Percentiles rank a stretch among this genome's conserved stretches.
Conservation (phyloP, 2,113 vertebrate genomes). For the Oreochromis aureus region DNA sequence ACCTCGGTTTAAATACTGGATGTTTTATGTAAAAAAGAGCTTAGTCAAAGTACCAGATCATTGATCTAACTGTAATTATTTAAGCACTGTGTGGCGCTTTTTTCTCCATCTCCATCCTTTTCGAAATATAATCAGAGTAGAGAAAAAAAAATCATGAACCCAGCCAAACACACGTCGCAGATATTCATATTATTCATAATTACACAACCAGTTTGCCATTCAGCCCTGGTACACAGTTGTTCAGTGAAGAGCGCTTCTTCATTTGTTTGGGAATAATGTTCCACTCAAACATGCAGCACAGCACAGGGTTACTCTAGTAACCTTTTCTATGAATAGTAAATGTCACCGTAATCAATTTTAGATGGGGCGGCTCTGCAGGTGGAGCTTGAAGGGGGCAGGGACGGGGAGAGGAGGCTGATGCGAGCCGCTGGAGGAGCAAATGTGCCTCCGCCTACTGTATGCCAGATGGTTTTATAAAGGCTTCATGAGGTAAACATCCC, state of each 20-base stretch:
- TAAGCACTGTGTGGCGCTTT: neutral
- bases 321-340: conserved; percentile 64
- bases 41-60: neutral
- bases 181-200: conserved; percentile 30
- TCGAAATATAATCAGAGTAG: neutral
- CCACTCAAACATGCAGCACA: conserved; percentile 38
- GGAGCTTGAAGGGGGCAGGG: conserved; percentile 12
- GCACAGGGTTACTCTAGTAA: conserved; percentile 51
- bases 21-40: neutral
- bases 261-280: conserved; percentile 52
- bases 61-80: neutral
- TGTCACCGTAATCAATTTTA: conserved; percentile 68
- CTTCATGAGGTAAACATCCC: neutral
- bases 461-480: neutral
- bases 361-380: conserved; percentile 54
- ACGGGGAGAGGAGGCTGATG: neutral
- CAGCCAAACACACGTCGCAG: neutral
- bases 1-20: neutral
- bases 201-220: conserved; percentile 25
- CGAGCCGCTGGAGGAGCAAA: neutral
- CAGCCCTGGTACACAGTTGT: neutral
- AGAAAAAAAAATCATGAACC: neutral
- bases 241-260: conserved; percentile 24
- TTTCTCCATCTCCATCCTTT: neutral
- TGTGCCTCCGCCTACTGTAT: neutral